Evolutionary conservation across 92 coral and sea anemone species (phyloP).

Genomic region (Paragorgia papillata): DNA sequence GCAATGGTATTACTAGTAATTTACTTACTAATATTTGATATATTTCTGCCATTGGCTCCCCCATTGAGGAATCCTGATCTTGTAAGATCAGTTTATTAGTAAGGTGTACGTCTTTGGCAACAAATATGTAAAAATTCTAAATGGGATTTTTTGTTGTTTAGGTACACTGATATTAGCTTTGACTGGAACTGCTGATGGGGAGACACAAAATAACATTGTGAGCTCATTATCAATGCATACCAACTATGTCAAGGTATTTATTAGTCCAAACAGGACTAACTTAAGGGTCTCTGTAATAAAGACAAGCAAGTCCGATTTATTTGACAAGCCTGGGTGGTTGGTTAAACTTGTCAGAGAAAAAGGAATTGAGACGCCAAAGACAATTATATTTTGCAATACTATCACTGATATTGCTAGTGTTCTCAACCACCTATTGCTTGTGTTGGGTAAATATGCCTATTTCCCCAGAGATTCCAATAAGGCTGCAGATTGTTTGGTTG

Average conservation of each 20-base stretch:
- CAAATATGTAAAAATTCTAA: too few relatives aligned
- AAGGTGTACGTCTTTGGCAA: too few relatives aligned
- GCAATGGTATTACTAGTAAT: too few relatives aligned
- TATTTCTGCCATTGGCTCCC: too few relatives aligned
- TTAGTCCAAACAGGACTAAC: constrained; percentile 47
- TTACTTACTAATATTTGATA: too few relatives aligned
- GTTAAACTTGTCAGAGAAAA: not conserved
- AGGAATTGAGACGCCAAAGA: constrained; percentile 34
- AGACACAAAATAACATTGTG: constrained; percentile 36
- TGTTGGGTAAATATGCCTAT: constrained; percentile 39
- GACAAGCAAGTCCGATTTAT: not conserved
- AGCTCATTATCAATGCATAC: constrained; percentile 1
- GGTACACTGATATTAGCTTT: constrained; percentile 54
- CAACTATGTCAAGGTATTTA: not conserved
- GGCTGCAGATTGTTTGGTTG: constrained; percentile 28
- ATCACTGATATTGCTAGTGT: constrained; percentile 44
- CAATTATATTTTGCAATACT: constrained; percentile 46
- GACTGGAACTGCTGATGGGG: constrained; percentile 59
- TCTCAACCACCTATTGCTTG: constrained; percentile 32
- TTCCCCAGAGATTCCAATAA: not conserved
- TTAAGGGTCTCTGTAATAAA: constrained; percentile 25
- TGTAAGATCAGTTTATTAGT: too few relatives aligned
- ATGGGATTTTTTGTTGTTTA: not conserved
- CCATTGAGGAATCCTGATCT: too few relatives aligned
- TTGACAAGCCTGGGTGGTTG: constrained; percentile 32